Conservation (phyloP, 2,113 vertebrate genomes). For the Sciurus niger region DNA sequence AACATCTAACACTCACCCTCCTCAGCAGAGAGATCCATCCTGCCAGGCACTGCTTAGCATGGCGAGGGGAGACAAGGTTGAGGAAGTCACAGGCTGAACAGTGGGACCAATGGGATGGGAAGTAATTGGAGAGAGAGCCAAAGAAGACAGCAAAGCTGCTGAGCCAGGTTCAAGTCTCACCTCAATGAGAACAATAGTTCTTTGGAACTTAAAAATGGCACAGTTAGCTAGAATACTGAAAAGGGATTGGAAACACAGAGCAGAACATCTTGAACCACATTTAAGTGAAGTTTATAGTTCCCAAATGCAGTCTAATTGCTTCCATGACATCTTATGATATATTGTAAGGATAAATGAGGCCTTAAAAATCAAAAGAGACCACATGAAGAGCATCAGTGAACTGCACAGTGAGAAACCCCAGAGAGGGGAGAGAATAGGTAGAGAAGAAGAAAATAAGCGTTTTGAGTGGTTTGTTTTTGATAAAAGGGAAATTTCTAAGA, state of each 20-base stretch:
- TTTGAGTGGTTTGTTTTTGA: neutral
- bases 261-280: neutral
- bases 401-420: neutral
- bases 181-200: neutral
- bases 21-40: neutral
- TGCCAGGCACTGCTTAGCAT: neutral
- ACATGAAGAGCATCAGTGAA: neutral
- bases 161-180: neutral
- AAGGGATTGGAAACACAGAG: accelerated
- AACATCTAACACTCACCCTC: neutral
- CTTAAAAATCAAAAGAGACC: neutral
- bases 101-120: too few relatives aligned
- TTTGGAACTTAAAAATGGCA: neutral
- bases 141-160: neutral
- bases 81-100: accelerated
- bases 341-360: conserved; percentile 34
- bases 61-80: too few relatives aligned
- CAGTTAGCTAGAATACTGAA: accelerated
- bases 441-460: neutral
- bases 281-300: neutral
- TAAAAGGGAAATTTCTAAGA: neutral
- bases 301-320: neutral
- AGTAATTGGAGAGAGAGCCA: neutral
- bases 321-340: neutral
- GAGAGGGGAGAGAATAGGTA: neutral